phyloP scores from a whole-genome alignment of 2,797 vertebrate species.

The Phataginus tetradactyla region DNA sequence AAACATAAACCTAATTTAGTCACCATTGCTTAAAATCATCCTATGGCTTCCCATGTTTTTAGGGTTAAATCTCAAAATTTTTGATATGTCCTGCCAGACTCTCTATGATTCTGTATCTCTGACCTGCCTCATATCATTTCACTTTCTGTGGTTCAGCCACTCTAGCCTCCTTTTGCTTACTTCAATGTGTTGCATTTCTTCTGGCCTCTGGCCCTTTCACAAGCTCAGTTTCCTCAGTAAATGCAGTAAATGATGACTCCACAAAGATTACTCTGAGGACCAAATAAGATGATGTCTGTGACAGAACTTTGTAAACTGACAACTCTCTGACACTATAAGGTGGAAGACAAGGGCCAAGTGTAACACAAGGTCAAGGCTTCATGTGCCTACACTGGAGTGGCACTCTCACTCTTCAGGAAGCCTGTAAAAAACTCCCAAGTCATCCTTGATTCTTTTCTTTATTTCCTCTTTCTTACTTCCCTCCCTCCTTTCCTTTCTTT shows the following conservation, averaged over 20 bases:
- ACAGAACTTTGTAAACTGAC: neutral
- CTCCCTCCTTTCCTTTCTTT: neutral
- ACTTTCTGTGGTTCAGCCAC: neutral
- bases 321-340: neutral
- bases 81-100: neutral
- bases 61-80: neutral
- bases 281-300: neutral
- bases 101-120: neutral
- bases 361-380: neutral
- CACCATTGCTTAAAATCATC: neutral
- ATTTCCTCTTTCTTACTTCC: neutral
- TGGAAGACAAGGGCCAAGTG: neutral
- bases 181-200: neutral
- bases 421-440: neutral
- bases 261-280: neutral
- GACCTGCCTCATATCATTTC: neutral
- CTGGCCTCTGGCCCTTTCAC: neutral
- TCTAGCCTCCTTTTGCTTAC: neutral
- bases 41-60: neutral
- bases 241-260: neutral
- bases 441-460: neutral
- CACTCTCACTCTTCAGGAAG: neutral
- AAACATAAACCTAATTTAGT: neutral
- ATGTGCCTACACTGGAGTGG: neutral
- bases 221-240: neutral